Evolutionary conservation across 2,797 vertebrate species (phyloP), one percentile per base, ranked within the genome.

Genomic region (Acanthiza pusilla): DNA sequence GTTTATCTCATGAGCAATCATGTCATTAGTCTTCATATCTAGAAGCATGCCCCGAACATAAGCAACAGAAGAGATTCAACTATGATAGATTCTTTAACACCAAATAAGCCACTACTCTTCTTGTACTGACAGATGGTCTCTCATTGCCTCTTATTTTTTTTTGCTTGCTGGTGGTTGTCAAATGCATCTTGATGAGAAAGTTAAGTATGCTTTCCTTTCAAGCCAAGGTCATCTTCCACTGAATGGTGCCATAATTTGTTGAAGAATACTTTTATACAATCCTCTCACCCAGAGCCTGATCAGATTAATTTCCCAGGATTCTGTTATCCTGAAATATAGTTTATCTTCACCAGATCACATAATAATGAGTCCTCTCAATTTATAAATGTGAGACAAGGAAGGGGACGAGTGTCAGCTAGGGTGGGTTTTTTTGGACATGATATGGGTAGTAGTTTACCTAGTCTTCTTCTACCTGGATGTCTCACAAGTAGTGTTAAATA

Each of bases 161-260:
- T 97, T 92, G 82, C 91, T 97, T 97, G 96, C 97, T 97, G 96
- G 95, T 97, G 93, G 93, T 91, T 96, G 53, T 93, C 79, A 92
- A 91, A 73, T 55, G 30, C 7, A 16, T 87, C 61, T 65, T 71
- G 67, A 91, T 34, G 63, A 89, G 73, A 93, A 93, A 94, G 91
- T 74, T 88, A 81, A 85, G 29, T 71, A 84, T 7, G n/a, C 63
- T 79, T 82, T 85, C 51, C 48, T 96, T 72, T 81, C 81, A 94
- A 94, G 88, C 53, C 82, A 88, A 77, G 73, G 43, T 76, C 62
- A 94, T 88, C 80, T 92, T 96, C 84, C 85, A 85, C 25, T 91
- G 92, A 93, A 92, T 16, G 34, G 68, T 40, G 91, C 15, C 67
- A 85, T 1, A 7, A 68, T 48, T 78, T 92, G 48, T 68, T 87